phyloP scores from a whole-genome alignment of 2,113 vertebrate species.

The Isurus oxyrinchus region DNA sequence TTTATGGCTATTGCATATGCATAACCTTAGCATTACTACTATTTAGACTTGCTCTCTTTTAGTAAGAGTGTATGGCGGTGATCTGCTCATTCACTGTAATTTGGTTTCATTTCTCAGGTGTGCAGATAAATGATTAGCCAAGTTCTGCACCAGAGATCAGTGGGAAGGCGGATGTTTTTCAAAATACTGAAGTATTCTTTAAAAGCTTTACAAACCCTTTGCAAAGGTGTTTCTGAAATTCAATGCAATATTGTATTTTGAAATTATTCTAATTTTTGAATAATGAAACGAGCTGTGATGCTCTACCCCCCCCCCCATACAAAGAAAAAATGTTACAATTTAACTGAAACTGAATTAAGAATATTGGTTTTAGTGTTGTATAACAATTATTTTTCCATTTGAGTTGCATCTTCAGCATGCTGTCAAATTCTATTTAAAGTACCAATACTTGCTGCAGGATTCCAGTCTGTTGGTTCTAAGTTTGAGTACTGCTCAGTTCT shows the following conservation, averaged over 20 bases:
- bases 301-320: not conserved
- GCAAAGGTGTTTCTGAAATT: conserved; percentile 15
- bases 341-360: conserved; percentile 16
- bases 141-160: conserved; percentile 28
- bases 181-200: not conserved
- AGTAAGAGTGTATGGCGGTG: not conserved
- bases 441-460: not conserved
- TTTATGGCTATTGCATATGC: conserved; percentile 47
- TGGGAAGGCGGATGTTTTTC: not conserved
- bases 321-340: not conserved
- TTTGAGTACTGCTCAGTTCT: conserved; percentile 7
- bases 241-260: conserved; percentile 22
- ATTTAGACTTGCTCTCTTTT: conserved; percentile 18
- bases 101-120: conserved; percentile 29
- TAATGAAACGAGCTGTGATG: not conserved
- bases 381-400: not conserved
- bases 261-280: conserved; percentile 25
- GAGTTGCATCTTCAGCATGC: not conserved
- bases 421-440: not conserved
- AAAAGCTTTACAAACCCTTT: conserved; percentile 20
- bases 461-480: not conserved
- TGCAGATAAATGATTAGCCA: not conserved
- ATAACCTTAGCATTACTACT: conserved; percentile 28
- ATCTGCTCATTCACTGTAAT: not conserved
- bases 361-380: not conserved